Evolutionary conservation across 53 echinoderm and acorn worm genomes (phyloP).

Genomic region (Holothuria scabra): DNA sequence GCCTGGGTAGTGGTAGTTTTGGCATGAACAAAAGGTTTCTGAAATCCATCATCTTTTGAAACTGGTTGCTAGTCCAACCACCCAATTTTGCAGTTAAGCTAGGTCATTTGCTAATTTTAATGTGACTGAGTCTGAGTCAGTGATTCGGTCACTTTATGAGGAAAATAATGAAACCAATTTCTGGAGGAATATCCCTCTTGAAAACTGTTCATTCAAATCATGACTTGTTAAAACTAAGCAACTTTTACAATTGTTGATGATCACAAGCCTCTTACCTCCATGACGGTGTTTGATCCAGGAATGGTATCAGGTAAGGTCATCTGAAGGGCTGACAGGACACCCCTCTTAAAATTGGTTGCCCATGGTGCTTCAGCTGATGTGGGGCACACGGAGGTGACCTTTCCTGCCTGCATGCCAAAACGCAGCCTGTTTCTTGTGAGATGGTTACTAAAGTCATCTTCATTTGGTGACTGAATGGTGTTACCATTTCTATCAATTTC

Average conservation of each 20-base stretch:
- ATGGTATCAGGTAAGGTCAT: constrained; percentile 12
- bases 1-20: too few species aligned
- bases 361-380: constrained; percentile 58
- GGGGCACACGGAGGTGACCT: constrained; percentile 76
- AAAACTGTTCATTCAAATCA: too few species aligned
- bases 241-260: not conserved
- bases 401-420: constrained; percentile 78
- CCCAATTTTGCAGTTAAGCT: too few species aligned
- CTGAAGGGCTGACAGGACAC: constrained; percentile 84
- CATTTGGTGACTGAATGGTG: constrained; percentile 53
- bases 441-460: constrained; percentile 27
- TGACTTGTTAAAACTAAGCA: too few species aligned
- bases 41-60: too few species aligned
- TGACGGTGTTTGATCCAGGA: not conserved
- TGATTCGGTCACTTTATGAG: too few species aligned
- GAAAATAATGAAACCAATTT: too few species aligned
- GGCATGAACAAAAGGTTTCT: too few species aligned
- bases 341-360: constrained; percentile 86
- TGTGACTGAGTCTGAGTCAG: too few species aligned
- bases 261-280: not conserved
- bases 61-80: too few species aligned
- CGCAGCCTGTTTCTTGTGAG: constrained; percentile 61
- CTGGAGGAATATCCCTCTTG: too few species aligned
- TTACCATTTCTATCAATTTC: constrained; percentile 58
- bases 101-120: too few species aligned